Conservation (phyloP, 2,888 invertebrate species). For the Xestia ashworthii region DNA sequence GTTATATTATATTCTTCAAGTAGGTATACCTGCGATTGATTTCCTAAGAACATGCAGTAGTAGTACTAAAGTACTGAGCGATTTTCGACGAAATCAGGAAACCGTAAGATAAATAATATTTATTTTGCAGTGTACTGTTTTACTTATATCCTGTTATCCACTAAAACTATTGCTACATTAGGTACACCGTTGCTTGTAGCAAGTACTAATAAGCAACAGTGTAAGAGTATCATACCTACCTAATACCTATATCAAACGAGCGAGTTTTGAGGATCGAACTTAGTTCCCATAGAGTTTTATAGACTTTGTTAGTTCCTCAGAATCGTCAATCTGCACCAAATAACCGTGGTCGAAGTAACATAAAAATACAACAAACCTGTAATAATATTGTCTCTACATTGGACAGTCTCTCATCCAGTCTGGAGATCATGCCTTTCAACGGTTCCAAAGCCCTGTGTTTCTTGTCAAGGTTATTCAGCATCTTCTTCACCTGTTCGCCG, state of each 20-base stretch:
- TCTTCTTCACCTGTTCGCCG: constrained; percentile 95
- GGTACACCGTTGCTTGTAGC: background rate
- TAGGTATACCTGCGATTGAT: background rate
- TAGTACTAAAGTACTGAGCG: background rate
- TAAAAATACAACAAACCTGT: constrained; percentile 86
- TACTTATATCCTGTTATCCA: background rate
- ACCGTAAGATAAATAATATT: background rate
- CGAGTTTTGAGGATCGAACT: background rate
- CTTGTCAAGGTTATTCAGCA: constrained; percentile 93
- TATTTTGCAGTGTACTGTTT: background rate
- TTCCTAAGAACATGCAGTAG: background rate
- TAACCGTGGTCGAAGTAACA: background rate
- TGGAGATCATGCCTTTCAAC: constrained; percentile 92
- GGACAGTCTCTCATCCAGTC: constrained; percentile 94
- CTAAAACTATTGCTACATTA: background rate
- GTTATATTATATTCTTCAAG: background rate
- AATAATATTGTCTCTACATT: constrained; percentile 94
- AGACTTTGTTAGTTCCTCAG: background rate
- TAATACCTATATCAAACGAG: too few species aligned
- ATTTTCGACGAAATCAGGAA: background rate
- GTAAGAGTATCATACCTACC: background rate
- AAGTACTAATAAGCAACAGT: background rate
- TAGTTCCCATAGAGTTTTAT: too few species aligned
- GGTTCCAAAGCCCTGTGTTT: constrained; percentile 93
- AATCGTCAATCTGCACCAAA: background rate